phyloP scores from a whole-genome alignment of 2,113 vertebrate genomes.

The human (Homo sapiens) region GRCh38 chr5:165792501-165793000 shows the following conservation, averaged over 20 bases:
- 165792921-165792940: background rate
- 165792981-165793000: background rate
- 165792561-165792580: background rate
- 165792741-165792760: background rate
- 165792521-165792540: background rate
- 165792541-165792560: background rate
- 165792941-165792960: background rate
- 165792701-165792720: background rate
- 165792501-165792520: background rate
- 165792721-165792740: background rate
- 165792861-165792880: background rate
- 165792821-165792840: background rate
- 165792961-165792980: background rate
- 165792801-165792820: background rate
- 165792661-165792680: background rate
- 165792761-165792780: background rate
- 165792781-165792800: background rate
- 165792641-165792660: background rate
- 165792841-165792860: background rate
- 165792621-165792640: background rate
- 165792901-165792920: background rate
- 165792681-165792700: background rate
- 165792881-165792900: background rate
- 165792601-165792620: background rate
- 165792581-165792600: background rate